Base-by-base conservation (phyloP, 1,140 invertebrate genomes). In the Brachionus plicatilis region DNA sequence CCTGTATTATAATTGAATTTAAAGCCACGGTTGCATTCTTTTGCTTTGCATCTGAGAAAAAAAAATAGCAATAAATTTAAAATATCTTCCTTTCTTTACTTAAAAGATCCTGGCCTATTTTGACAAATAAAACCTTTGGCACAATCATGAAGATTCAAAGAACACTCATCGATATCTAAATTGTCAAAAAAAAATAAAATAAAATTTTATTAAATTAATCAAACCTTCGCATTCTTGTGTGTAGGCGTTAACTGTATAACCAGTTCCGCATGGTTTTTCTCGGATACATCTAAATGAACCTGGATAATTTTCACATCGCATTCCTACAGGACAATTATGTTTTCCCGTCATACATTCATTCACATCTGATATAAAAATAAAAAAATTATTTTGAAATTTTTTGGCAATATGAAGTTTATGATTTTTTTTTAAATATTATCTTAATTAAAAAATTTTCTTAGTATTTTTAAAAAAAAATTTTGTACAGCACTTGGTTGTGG, bases 211-310 rank as follows among this genome's bases (percentile, higher is more conserved):
- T 83, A 82, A 50, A 56, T 84, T 20, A 45, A 83, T 84, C 87
- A 86, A 89, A 95, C 94, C 94, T 91, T 95, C 94, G 89, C 96
- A 98, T 84, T 92, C 90, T 83, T 95, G 93, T 3, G 93, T 94
- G 9, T 93, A 92, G 7, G 94, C 93, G 87, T 98, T 96, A 3
- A 98, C 89, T 0, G 95, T 96, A 87, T 99, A 99, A 0, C 97
- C 97, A 0, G 96, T 99, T 0, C 97, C 97, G 89, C 97, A 99
- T 0, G 94, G 93, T 24, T 94, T 92, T 33, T 93, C 93, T 53
- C 94, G 88, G 14, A 87, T 83, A 86, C 89, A 90, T 14, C 70
- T 72, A 65, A 75, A 84, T 17, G 83, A 84, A 45, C 83, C 83
- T 27, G 83, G 83, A 50, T 60, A 53, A 78, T 84, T 84, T 65